A percentile compares a stretch with the other conserved stretches of the same genome.
Evolutionary conservation across 2,888 invertebrate genomes (phyloP).

Genomic region (Augochlorella aurata): DNA sequence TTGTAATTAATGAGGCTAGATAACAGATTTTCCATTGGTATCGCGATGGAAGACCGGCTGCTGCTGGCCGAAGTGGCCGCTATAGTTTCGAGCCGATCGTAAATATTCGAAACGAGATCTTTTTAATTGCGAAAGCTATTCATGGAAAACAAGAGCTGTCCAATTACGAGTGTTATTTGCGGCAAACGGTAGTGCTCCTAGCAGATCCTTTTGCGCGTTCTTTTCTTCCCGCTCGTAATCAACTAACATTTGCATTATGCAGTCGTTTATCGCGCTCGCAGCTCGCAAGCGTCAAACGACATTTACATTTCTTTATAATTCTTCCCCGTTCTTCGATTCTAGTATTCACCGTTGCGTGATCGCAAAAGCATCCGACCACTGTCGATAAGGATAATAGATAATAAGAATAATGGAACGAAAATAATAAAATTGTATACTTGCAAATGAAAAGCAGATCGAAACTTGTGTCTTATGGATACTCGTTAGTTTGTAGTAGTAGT

Average conservation of each 20-base stretch:
- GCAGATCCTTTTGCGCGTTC: not conserved
- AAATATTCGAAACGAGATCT: constrained; percentile 8
- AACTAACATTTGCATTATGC: not conserved
- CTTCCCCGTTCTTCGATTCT: too few relatives aligned
- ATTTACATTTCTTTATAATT: not conserved
- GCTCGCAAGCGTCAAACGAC: not conserved
- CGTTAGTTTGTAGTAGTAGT: too few relatives aligned
- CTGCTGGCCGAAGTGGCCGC: not conserved
- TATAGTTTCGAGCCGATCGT: not conserved
- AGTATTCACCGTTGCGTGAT: too few relatives aligned
- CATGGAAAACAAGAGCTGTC: constrained; percentile 8
- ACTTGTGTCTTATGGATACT: too few relatives aligned
- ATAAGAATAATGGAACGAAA: too few relatives aligned
- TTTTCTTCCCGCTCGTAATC: not conserved
- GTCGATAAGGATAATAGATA: too few relatives aligned
- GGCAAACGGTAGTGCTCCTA: not conserved
- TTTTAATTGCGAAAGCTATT: constrained; percentile 27
- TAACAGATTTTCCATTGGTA: constrained; percentile 44
- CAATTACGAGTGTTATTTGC: not conserved
- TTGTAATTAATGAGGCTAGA: constrained; percentile 47
- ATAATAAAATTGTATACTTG: too few relatives aligned
- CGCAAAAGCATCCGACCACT: too few relatives aligned
- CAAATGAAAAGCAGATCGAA: too few relatives aligned
- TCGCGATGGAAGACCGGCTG: not conserved
- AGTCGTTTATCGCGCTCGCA: not conserved